Conservation (phyloP, 2,797 vertebrate genomes). For the Brotula barbata region DNA sequence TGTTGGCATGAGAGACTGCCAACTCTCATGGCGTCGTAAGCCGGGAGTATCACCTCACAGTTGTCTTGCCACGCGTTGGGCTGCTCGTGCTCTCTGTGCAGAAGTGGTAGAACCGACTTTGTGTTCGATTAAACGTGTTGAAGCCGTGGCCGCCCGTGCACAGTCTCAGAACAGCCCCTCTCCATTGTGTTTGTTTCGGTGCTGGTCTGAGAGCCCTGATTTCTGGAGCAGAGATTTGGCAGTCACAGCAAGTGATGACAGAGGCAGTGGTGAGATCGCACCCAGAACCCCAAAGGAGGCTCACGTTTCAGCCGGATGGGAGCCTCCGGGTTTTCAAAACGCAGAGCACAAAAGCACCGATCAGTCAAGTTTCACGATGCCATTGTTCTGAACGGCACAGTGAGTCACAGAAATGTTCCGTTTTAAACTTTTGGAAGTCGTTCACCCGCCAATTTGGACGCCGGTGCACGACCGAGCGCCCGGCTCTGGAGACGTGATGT, state of each 20-base stretch:
- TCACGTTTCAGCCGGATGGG: slow-evolving; percentile 76
- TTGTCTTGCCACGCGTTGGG: slow-evolving; percentile 78
- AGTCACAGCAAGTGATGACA: slow-evolving; percentile 86
- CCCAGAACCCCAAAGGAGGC: slow-evolving; percentile 83
- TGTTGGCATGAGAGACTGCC: slow-evolving; percentile 77
- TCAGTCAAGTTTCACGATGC: slow-evolving; percentile 54
- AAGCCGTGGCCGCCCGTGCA: slow-evolving; percentile 73
- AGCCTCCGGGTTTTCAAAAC: slow-evolving; percentile 68
- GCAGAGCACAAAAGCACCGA: slow-evolving; percentile 62
- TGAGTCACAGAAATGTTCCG: slow-evolving; percentile 22
- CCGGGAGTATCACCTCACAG: slow-evolving; percentile 77
- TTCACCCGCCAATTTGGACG: slow-evolving; percentile 57
- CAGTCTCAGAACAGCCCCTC: slow-evolving; percentile 74
- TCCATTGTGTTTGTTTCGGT: slow-evolving; percentile 78
- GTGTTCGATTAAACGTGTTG: slow-evolving; percentile 80
- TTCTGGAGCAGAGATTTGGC: slow-evolving; percentile 85
- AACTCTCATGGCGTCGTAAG: slow-evolving; percentile 77
- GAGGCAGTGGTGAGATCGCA: slow-evolving; percentile 86
- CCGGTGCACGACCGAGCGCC: slow-evolving; percentile 37
- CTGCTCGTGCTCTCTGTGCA: slow-evolving; percentile 72
- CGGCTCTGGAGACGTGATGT: slow-evolving; percentile 44
- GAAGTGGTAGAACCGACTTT: slow-evolving; percentile 71
- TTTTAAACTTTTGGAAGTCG: slow-evolving; percentile 56
- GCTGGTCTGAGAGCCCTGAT: slow-evolving; percentile 82
- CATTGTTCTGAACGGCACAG: slow-evolving; percentile 53